Evolutionary conservation across 2,797 vertebrate species (phyloP).

Genomic region (Clarias pachynema): DNA sequence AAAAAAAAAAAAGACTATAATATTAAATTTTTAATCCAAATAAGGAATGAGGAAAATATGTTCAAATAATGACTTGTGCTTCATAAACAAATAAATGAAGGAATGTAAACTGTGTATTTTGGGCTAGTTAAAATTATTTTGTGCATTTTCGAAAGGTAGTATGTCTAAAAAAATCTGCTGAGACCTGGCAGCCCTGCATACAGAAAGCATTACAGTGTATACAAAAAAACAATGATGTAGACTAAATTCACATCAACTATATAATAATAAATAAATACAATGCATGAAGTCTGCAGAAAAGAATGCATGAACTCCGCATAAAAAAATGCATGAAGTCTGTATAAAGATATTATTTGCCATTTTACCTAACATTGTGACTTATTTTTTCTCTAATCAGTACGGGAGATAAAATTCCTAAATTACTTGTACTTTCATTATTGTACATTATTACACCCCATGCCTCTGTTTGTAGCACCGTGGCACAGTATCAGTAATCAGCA

Average conservation of each 20-base stretch:
- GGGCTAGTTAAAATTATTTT: neutral
- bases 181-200: neutral
- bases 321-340: no score
- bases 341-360: neutral
- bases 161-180: neutral
- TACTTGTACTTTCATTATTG: neutral
- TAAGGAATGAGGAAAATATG: neutral
- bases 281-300: neutral
- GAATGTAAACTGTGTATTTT: neutral
- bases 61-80: neutral
- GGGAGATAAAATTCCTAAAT: neutral
- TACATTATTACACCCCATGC: neutral
- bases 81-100: neutral
- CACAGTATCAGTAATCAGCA: conserved; percentile 1
- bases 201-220: neutral
- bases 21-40: neutral
- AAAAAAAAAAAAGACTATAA: no score
- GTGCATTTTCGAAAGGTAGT: neutral
- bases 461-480: neutral
- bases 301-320: neutral
- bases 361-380: neutral
- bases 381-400: neutral
- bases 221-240: neutral
- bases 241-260: conserved; percentile 3
- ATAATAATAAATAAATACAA: neutral